Conservation (phyloP, 2,888 invertebrate species). For the Mimumesa dahlbomi region DNA sequence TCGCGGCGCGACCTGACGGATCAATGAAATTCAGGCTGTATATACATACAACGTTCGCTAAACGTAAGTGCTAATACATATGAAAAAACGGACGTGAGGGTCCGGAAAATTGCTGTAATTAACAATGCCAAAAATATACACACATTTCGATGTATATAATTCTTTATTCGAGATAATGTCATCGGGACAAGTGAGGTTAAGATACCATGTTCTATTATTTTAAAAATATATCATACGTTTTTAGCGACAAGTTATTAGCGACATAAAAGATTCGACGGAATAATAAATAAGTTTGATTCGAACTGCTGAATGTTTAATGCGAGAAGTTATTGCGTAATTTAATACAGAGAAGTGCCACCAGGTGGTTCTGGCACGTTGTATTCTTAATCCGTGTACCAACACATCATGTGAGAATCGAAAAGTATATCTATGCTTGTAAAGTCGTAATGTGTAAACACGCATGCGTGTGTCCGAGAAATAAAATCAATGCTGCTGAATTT, state of each 20-base stretch:
- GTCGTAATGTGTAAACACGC: not conserved
- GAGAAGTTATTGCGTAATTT: not conserved
- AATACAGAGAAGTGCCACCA: not conserved
- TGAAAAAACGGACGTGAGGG: not conserved
- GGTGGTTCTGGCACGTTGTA: not conserved
- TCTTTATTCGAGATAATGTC: too few relatives aligned
- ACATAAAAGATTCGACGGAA: too few relatives aligned
- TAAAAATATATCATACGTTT: too few relatives aligned
- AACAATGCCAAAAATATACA: not conserved
- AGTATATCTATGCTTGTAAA: not conserved
- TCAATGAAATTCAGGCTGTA: constrained; percentile 38
- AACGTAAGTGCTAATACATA: constrained; percentile 15
- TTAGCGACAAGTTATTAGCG: too few relatives aligned
- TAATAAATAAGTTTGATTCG: not conserved
- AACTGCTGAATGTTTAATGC: not conserved
- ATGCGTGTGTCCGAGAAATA: not conserved
- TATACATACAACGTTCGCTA: constrained; percentile 22
- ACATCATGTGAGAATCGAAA: not conserved
- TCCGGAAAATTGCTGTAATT: not conserved
- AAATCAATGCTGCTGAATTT: not conserved
- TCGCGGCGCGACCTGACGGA: constrained; percentile 9
- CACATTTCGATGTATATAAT: not conserved
- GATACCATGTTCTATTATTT: too few relatives aligned
- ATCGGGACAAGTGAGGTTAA: too few relatives aligned
- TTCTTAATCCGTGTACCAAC: not conserved